A percentile compares a stretch with the other conserved stretches of the same genome.
These are phyloP conservation scores for Cataglyphis altisquamis DNA, from an alignment of 2,888 invertebrate genomes.

Conservation along the genomic window DNA sequence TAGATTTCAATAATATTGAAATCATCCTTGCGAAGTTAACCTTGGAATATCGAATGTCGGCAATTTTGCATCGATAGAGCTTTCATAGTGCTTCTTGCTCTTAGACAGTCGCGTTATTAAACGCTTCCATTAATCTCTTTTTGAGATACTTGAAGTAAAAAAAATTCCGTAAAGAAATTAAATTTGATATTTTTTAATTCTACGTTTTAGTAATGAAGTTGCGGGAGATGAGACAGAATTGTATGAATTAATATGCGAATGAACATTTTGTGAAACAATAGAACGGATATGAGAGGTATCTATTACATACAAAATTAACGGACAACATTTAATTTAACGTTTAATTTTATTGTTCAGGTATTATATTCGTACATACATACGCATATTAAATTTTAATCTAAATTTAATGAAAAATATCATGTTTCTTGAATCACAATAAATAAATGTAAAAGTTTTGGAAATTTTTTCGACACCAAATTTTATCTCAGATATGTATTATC, in stretches of 20 bases:
- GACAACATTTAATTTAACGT: neutral
- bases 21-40: slow-evolving; percentile 39
- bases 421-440: neutral
- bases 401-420: slow-evolving; percentile 11
- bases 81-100: neutral
- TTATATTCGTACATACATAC: neutral
- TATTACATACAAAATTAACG: neutral
- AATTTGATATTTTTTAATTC: slow-evolving; percentile 10
- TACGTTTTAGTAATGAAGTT: neutral
- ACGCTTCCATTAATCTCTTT: slow-evolving; percentile 23
- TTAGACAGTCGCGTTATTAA: slow-evolving; percentile 5
- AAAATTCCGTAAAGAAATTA: neutral
- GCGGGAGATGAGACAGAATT: neutral
- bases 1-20: slow-evolving; percentile 55
- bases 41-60: slow-evolving; percentile 31
- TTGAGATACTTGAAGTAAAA: neutral
- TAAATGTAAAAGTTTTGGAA: slow-evolving; percentile 4
- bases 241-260: neutral
- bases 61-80: slow-evolving; percentile 13
- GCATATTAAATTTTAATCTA: neutral
- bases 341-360: slow-evolving; percentile 3
- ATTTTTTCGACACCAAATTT: slow-evolving; percentile 1
- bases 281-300: neutral
- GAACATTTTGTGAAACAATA: slow-evolving; percentile 3
- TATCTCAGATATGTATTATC: neutral